Evolutionary conservation across 1,140 invertebrate genomes (phyloP).

Genomic region (Oryctes rhinoceros): DNA sequence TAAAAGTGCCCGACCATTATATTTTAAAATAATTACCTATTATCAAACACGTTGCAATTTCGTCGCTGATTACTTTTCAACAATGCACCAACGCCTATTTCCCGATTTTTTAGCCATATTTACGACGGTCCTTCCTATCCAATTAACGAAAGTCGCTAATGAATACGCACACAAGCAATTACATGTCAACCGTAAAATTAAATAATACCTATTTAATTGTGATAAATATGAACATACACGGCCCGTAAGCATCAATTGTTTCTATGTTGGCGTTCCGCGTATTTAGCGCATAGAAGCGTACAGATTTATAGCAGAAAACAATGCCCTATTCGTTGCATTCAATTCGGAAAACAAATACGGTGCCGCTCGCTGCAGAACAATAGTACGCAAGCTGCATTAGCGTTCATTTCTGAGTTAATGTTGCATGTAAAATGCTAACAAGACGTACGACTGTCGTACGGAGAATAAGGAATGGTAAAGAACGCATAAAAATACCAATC

Average conservation of each 20-base stretch:
- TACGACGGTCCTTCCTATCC: background rate
- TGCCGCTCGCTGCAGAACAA: background rate
- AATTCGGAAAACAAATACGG: constrained; percentile 14
- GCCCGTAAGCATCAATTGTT: background rate
- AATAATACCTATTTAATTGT: constrained; percentile 17
- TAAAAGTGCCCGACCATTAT: too few relatives aligned
- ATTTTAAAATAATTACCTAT: too few relatives aligned
- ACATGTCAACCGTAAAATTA: constrained; percentile 2
- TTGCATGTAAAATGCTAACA: constrained; percentile 18
- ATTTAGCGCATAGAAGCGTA: background rate
- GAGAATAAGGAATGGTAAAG: background rate
- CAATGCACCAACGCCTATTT: too few relatives aligned
- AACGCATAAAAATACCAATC: background rate
- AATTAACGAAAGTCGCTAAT: background rate
- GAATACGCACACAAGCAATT: background rate
- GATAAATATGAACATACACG: constrained; percentile 4
- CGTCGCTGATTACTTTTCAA: too few relatives aligned
- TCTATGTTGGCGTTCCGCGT: background rate
- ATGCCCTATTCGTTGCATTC: constrained; percentile 12
- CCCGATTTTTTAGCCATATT: background rate
- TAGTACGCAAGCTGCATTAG: background rate
- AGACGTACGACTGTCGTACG: background rate
- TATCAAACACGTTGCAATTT: too few relatives aligned
- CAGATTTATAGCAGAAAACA: constrained; percentile 2
- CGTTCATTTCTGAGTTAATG: background rate